Base-by-base conservation (phyloP, 2,113 vertebrate genomes). In the Apus apus region DNA sequence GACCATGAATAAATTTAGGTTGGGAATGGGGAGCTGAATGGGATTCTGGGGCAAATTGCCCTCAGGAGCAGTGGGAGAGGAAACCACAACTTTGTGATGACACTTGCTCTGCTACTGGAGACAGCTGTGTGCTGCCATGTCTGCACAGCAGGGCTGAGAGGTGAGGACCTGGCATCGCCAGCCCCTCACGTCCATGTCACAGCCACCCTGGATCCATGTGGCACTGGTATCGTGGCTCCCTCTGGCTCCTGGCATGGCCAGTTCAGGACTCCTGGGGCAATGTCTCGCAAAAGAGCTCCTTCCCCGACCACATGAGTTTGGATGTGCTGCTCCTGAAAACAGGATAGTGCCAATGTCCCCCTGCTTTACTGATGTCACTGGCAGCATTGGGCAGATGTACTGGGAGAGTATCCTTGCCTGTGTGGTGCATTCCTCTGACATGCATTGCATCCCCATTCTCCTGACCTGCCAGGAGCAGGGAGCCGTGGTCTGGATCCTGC, bases 1-100 rank as follows among this genome's bases (percentile, higher is more conserved):
- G 76, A 73, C 80, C 91, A 5, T 90, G 90, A 96, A 97, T 96
- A 97, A 92, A 97, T 93, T 94, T 80, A 81, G 34, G 48, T 30
- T 96, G 89, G 57, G 90, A 92, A 93, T 92, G 51, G 90, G 76
- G 23, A 89, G 71, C 48, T 29, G 45, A 76, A 72, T 68, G 75
- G 85, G 79, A 92, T 58, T 71, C 72, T 84, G 86, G 91, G 90
- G 76, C 8, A 14, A 61, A 83, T 65, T 72, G 17, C 85, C 94
- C 79, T n/a, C 46, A 86, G 71, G 75, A 94, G 78, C 54, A 46
- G 64, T 4, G 7, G 77, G 78, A 95, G 26, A 27, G 71, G 77
- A 78, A 89, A 70, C 30, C 62, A 58, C 82, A 66, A 27, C 66
- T 51, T 38, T 23, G 19, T 2, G 5, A 30, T 62, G 84, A 76